Percentiles rank a stretch among this genome's conserved stretches.
These are phyloP conservation scores for Dicrurus megarhynchus DNA, from an alignment of 2,113 vertebrate genomes.

Conservation along the genomic window DNA sequence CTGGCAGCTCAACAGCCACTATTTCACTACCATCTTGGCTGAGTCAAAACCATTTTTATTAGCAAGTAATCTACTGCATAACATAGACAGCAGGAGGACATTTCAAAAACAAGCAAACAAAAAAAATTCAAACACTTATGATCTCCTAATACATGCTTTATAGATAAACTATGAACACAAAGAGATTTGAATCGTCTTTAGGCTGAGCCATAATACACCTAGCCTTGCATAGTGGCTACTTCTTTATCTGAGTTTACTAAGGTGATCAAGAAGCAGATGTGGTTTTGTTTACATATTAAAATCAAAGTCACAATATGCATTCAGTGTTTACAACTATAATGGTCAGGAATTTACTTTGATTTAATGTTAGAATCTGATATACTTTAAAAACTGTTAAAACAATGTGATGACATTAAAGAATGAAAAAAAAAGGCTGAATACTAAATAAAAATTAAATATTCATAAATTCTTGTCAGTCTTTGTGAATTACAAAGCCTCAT, in stretches of 20 bases:
- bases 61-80: neutral
- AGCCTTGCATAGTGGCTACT: neutral
- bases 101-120: neutral
- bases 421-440: neutral
- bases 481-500: neutral
- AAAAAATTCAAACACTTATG: neutral
- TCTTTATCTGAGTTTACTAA: neutral
- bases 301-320: neutral
- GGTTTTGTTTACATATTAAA: neutral
- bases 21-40: neutral
- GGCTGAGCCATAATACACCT: neutral
- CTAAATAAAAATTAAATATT: neutral
- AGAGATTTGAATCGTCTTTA: neutral
- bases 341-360: neutral
- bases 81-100: neutral
- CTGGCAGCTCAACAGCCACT: neutral
- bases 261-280: neutral
- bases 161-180: neutral
- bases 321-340: neutral
- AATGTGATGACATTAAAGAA: neutral
- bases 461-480: neutral
- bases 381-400: neutral
- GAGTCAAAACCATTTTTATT: neutral
- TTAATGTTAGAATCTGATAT: neutral
- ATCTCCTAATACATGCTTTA: neutral